A percentile compares a stretch with the other conserved stretches of the same genome.
Conservation (phyloP, 2,888 invertebrate species). For the Cheilosia impressa region DNA sequence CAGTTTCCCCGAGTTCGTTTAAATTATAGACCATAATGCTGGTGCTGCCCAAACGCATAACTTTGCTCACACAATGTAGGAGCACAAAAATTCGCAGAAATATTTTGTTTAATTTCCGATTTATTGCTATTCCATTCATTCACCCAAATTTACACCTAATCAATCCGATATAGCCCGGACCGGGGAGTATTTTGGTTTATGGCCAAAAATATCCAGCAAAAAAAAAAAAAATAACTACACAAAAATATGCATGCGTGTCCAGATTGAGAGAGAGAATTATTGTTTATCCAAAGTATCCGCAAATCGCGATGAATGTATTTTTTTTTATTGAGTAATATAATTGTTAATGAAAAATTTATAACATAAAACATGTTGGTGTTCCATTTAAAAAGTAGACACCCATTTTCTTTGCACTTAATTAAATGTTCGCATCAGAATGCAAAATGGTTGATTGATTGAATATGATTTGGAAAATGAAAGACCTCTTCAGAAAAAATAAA, state of each 20-base stretch:
- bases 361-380: slow-evolving; percentile 14
- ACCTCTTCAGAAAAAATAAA: neutral
- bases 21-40: neutral
- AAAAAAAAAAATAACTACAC: slow-evolving; percentile 1
- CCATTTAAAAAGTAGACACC: neutral
- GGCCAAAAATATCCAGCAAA: slow-evolving; percentile 43
- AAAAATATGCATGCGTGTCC: slow-evolving; percentile 7
- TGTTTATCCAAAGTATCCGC: slow-evolving; percentile 40
- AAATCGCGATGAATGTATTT: slow-evolving; percentile 44
- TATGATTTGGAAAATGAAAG: slow-evolving; percentile 18
- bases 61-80: neutral
- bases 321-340: slow-evolving; percentile 55
- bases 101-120: slow-evolving; percentile 24
- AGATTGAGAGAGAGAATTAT: slow-evolving; percentile 14
- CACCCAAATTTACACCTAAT: slow-evolving; percentile 60
- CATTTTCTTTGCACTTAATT: neutral
- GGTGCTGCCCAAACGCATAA: neutral
- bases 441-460: slow-evolving; percentile 24
- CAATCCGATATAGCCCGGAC: slow-evolving; percentile 34
- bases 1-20: no score
- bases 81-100: neutral
- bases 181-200: slow-evolving; percentile 38
- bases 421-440: neutral
- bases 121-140: slow-evolving; percentile 25
- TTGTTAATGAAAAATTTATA: slow-evolving; percentile 52